phyloP scores from a whole-genome alignment of 2,113 vertebrate species.

The Perca flavescens region DNA sequence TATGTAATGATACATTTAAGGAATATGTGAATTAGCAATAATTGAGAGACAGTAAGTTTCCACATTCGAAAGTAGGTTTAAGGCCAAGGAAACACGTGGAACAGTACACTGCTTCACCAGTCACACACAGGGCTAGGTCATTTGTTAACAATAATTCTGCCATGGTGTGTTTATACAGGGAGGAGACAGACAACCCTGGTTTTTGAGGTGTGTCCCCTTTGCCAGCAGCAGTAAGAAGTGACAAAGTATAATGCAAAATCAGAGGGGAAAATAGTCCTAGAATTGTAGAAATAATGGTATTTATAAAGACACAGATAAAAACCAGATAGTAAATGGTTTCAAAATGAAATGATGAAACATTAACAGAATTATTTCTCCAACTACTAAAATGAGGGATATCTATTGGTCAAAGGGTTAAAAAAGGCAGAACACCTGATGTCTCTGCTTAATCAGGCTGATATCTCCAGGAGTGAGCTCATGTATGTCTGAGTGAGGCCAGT shows the following conservation, averaged over 20 bases:
- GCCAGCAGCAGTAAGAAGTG: background rate
- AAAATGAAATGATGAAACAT: background rate
- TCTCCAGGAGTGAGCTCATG: constrained; percentile 45
- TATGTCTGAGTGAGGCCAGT: constrained; percentile 44
- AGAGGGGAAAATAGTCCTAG: background rate
- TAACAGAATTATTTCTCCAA: background rate
- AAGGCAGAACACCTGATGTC: constrained; percentile 15
- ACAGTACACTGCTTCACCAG: background rate
- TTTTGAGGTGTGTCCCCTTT: constrained; percentile 36
- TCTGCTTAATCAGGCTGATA: constrained; percentile 50
- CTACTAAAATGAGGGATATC: background rate
- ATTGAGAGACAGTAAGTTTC: background rate
- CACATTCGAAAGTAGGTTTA: background rate
- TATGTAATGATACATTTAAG: background rate
- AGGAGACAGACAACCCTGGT: constrained; percentile 5
- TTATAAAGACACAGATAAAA: background rate
- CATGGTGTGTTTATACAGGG: constrained; percentile 46
- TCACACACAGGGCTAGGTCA: background rate
- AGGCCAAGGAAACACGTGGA: background rate
- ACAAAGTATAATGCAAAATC: background rate
- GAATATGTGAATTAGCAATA: background rate
- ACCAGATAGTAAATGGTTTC: no score
- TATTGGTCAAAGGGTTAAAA: background rate
- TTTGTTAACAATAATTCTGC: constrained; percentile 14
- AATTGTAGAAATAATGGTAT: background rate